Base-by-base conservation (phyloP, 2,888 invertebrate genomes). In the Galeopsomyia nigrocyanea region DNA sequence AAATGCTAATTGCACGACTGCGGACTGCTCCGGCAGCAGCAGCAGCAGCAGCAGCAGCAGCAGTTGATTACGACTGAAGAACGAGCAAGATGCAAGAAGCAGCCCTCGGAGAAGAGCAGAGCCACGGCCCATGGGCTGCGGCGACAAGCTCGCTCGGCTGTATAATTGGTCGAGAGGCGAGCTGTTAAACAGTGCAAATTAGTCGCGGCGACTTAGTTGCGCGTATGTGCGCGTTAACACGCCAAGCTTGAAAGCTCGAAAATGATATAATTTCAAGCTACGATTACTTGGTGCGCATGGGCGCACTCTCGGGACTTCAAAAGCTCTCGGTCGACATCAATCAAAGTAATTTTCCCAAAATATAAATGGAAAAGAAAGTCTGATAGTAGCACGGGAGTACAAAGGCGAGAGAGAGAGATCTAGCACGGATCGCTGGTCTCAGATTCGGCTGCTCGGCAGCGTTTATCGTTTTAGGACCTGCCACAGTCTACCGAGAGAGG, bases 131-230 rank as follows among this genome's bases (percentile, higher is more conserved):
- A n/a, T n/a, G n/a, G n/a, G n/a, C n/a, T n/a, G n/a, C n/a, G n/a
- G n/a, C n/a, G n/a, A n/a, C n/a, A n/a, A n/a, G n/a, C n/a, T n/a
- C n/a, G n/a, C n/a, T n/a, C n/a, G n/a, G n/a, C n/a, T n/a, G n/a
- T n/a, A n/a, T n/a, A n/a, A n/a, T n/a, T n/a, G n/a, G n/a, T n/a
- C n/a, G n/a, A n/a, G n/a, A n/a, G n/a, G 83, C 82, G 82, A 82
- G 81, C 82, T 81, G 80, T 83, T 81, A 82, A 84, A 83, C 82
- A 80, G 80, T 80, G 82, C 76, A 82, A 82, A 83, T 82, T 81
- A 82, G 76, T 81, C 83, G 80, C 80, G 83, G 82, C 82, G 80
- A 83, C 82, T 84, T 82, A 82, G 82, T 83, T 82, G 80, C 82
- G 13, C 39, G 10, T 10, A 39, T 7, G 10, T 10, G 13, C 13